Conservation (phyloP, 2,797 vertebrate genomes). For the Anisognathus igniventris region DNA sequence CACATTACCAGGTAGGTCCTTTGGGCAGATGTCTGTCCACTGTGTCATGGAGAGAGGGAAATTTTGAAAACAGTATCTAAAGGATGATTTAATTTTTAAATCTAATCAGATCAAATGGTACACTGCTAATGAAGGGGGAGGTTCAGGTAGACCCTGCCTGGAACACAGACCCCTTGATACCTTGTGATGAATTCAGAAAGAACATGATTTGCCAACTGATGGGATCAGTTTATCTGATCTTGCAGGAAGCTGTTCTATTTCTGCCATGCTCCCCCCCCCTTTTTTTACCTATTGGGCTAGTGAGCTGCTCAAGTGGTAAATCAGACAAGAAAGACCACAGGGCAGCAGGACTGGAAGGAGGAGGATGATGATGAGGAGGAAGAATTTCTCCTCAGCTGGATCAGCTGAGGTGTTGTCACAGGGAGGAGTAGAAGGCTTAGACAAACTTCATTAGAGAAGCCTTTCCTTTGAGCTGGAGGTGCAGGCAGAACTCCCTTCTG, state of each 20-base stretch:
- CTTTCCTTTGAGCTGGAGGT: not conserved
- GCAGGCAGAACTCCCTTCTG: not conserved
- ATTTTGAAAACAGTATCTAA: not conserved
- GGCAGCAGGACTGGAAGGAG: not conserved
- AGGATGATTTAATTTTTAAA: not conserved
- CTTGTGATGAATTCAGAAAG: not conserved
- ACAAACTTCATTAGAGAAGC: not conserved
- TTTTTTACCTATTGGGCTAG: rapidly evolving
- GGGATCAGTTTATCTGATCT: not conserved
- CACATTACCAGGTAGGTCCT: not conserved
- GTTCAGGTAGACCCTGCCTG: not conserved
- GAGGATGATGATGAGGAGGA: not conserved
- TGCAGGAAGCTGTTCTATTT: not conserved
- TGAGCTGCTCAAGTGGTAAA: not conserved
- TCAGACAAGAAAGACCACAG: not conserved
- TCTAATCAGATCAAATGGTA: not conserved
- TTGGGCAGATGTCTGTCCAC: not conserved
- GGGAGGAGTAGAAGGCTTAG: not conserved
- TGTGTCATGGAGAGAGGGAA: not conserved
- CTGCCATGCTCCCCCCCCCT: not conserved
- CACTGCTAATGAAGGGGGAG: not conserved
- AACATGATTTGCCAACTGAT: not conserved
- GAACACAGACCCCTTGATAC: not conserved
- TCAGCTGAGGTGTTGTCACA: not conserved
- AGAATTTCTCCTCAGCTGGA: not conserved